Base-by-base conservation (phyloP, 2,888 invertebrate genomes). In the Caenorhabditis becei region DNA sequence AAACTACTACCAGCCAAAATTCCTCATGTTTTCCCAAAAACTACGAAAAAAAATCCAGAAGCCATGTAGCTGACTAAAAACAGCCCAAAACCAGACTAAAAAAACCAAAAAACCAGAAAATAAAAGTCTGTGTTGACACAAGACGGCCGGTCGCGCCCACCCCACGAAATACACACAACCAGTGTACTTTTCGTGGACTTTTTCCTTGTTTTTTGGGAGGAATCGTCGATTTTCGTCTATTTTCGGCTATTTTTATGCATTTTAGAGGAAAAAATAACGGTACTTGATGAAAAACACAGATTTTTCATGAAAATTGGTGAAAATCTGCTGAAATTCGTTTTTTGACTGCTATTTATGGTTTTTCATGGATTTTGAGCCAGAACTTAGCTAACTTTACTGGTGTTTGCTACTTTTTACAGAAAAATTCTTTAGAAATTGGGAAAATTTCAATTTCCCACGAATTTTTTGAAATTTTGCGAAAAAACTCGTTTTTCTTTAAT, bases 51-150 rank as follows among this genome's bases (percentile, higher is more conserved):
- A 54, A n/a, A n/a, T n/a, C 18, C 23, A n/a, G 53, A 53, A 71
- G 44, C 20, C 7, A 41, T 3, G 2, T 3, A 14, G 10, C 5
- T 3, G 7, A 41, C 14, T 41, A 14, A 16, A 41, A 41, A 41
- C 2, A 10, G 14, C 10, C 10, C 41, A 16, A 14, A 41, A 16
- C 41, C 35, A 20, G 18, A 51, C 49, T 47, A 41, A 53, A 37
- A 41, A 47, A 20, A 53, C 26, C 20, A 41, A 67, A 32, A 69
- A 70, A 62, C 44, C 71, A 24, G 37, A 63, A 70, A n/a, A n/a
- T n/a, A n/a, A 70, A 59, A 63, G 71, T 54, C 62, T 47, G 18
- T 72, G 71, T 72, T 72, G 54, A 63, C 71, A 72, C 63, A 72
- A 56, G 41, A 54, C 26, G 70, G 70, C 51, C 28, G 61, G 51